These are phyloP conservation scores for Datnioides undecimradiatus DNA, from an alignment of 2,113 vertebrate species.

Conservation along the genomic window DNA sequence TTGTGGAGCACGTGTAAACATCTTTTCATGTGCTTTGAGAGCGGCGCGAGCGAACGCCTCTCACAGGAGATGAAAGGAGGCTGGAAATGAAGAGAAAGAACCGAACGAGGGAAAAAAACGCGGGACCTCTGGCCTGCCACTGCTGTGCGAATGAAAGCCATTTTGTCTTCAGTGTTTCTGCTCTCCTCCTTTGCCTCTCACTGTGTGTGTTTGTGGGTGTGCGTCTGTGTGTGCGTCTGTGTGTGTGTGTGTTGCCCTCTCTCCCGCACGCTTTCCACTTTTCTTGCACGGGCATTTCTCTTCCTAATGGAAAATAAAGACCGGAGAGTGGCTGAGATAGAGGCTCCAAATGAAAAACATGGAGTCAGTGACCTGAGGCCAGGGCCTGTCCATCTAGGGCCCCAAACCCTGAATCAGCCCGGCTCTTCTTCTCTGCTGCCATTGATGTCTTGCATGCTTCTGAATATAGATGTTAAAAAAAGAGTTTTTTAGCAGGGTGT, in stretches of 20 bases:
- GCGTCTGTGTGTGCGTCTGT: slow-evolving; percentile 20
- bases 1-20: slow-evolving; percentile 60
- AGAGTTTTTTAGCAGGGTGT: background rate
- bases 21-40: slow-evolving; percentile 62
- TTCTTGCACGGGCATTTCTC: slow-evolving; percentile 59
- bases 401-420: slow-evolving; percentile 23
- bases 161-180: slow-evolving; percentile 67
- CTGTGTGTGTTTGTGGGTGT: slow-evolving; percentile 52
- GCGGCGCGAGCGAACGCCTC: slow-evolving; percentile 21
- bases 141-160: slow-evolving; percentile 62
- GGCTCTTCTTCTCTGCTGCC: slow-evolving; percentile 13
- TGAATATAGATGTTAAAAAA: slow-evolving; percentile 22
- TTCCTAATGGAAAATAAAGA: slow-evolving; percentile 78
- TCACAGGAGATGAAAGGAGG: slow-evolving; percentile 60
- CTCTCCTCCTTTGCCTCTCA: slow-evolving; percentile 2
- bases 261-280: slow-evolving; percentile 39
- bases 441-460: background rate
- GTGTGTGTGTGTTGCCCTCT: slow-evolving; percentile 37
- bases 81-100: slow-evolving; percentile 54
- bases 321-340: slow-evolving; percentile 55
- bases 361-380: slow-evolving; percentile 65
- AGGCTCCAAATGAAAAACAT: slow-evolving; percentile 74
- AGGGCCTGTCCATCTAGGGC: slow-evolving; percentile 54
- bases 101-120: slow-evolving; percentile 35
- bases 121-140: slow-evolving; percentile 70